Evolutionary conservation across 2,113 vertebrate genomes (phyloP), one percentile per base, ranked within the genome.

Genomic region (Sander vitreus): DNA sequence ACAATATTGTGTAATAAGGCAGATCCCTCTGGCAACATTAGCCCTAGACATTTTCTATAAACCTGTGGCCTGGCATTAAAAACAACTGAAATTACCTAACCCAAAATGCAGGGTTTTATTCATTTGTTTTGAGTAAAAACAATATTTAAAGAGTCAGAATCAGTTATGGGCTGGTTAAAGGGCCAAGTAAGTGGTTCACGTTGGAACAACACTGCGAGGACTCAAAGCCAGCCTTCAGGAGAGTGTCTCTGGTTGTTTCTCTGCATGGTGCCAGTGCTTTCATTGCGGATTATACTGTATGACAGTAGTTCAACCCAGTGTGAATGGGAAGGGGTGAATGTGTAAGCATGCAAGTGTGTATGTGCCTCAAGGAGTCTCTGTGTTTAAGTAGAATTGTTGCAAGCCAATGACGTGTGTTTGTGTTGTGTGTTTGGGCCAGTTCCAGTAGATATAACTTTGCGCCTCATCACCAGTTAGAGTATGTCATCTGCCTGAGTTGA

Each of bases 311-410:
- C 27, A 55, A 72, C 51, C 18, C 18, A 27, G 30, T 50, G 55
- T 53, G 39, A 45, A 48, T 68, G 27, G 54, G 33, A 70, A 51
- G 84, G 51, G 39, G 47, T 11, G 55, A 11, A 14, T 45, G 18
- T 78, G 54, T 57, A 48, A 55, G 77, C 79, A 53, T 74, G 48
- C 60, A 23, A 25, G 33, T 65, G 45, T 70, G 72, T n/a, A n/a
- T 74, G 19, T 68, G 69, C 59, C 30, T 62, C 9, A 62, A 25
- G 14, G 47, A 48, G 72, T 66, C 23, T 75, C 5, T 79, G 45
- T 80, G 36, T 85, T 60, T 73, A 15, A 60, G 43, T n/a, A 60
- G 57, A 65, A 70, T 80, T 85, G 84, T 80, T 87, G 86, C 88
- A 63, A 79, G 72, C 50, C 21, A 6, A 53, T 79, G 66, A 16